Evolutionary conservation across 2,797 vertebrate genomes (phyloP), one percentile per base, ranked within the genome.

Genomic region (Paratrypauchen microcephalus): DNA sequence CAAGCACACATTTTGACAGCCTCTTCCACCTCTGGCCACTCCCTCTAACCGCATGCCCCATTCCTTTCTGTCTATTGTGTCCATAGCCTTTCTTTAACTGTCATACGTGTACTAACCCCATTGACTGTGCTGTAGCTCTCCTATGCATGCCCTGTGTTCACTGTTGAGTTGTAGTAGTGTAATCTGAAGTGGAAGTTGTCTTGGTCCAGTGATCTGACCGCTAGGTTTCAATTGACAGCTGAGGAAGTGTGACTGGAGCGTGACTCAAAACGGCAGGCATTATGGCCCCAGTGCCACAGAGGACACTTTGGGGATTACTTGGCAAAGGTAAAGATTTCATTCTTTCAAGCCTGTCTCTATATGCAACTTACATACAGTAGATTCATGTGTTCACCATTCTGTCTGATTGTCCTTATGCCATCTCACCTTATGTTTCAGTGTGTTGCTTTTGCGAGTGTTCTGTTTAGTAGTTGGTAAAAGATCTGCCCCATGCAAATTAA

Each of bases 141-240:
- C 79, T 69, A 48, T 88, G 87, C 87, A 88, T 91, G 89, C 79
- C 74, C 83, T 69, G 15, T 89, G 73, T 88, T 77, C 76, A 77
- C 83, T 89, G 83, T 86, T 86, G 75, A 89, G 84, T 87, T 84
- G 85, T 88, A 86, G 86, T 88, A 85, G 84, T 89, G 83, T 88
- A 60, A 84, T 79, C 80, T 89, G 81, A 87, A 88, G 86, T 95
- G 95, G 93, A 92, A 95, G 96, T 95, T 95, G 95, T 98, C 94
- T 95, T 97, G 95, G 90, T 96, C 94, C 95, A 97, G 95, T 98
- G 90, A 90, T 81, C 97, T 99, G 97, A 99, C 97, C 93, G 96
- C 95, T 97, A 98, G 97, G 95, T 99, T 99, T 99, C 95, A 96
- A 98, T 99, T 99, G 97, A 98, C 97, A 99, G 97, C 97, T 99